Percentiles rank a stretch among this genome's conserved stretches.
Conservation (phyloP, 30 jellyfish, hydroid and myxozoan species). For the Phacellophora camtschatica region DNA sequence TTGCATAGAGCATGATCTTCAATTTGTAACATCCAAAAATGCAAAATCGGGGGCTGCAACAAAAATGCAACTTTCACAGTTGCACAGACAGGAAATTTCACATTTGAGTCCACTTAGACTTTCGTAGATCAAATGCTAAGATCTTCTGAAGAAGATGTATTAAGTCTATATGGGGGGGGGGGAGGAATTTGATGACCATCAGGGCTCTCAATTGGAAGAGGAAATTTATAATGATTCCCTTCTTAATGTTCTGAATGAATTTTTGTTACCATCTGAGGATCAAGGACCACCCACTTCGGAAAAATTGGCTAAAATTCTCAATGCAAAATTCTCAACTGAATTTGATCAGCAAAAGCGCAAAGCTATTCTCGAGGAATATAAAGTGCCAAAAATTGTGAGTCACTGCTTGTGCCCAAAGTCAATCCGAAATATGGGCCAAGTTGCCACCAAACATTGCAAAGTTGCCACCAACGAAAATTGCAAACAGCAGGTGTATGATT, state of each 20-base stretch:
- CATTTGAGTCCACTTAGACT: constrained; percentile 17
- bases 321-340: constrained; percentile 24
- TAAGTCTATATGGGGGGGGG: constrained; percentile 7
- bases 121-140: background rate
- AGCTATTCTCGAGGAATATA: constrained; percentile 9
- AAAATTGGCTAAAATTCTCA: background rate
- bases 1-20: background rate
- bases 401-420: constrained; percentile 12
- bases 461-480: constrained; percentile 21
- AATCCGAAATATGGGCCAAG: constrained; percentile 44
- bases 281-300: constrained; percentile 33
- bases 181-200: background rate
- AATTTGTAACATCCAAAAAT: constrained; percentile 33
- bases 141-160: background rate
- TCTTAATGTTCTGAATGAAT: background rate
- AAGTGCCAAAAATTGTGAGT: constrained; percentile 11
- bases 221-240: constrained; percentile 3
- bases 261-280: background rate
- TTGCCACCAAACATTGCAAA: constrained; percentile 1
- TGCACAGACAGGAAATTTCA: constrained; percentile 6
- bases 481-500: constrained; percentile 23
- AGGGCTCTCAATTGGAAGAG: background rate
- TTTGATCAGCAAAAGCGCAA: constrained; percentile 2
- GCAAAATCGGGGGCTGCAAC: constrained; percentile 30
- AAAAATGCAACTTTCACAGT: background rate